These are phyloP conservation scores for Paraplagusia blochii DNA, from an alignment of 2,113 vertebrate species.

Conservation along the genomic window DNA sequence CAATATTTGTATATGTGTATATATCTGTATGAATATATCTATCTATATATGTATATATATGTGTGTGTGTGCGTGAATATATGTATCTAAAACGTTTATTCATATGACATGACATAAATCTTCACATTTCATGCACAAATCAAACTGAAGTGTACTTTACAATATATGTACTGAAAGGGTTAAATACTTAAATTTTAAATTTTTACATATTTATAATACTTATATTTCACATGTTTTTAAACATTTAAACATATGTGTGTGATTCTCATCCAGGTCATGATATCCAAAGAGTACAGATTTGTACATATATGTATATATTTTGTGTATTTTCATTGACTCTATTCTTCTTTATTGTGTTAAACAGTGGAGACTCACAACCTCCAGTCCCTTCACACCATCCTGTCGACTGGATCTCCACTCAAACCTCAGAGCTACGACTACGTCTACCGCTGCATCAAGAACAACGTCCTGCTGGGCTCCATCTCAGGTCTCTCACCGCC, in stretches of 20 bases:
- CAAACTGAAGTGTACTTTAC: too few species aligned
- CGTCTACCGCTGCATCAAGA: constrained; percentile 89
- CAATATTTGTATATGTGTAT: too few species aligned
- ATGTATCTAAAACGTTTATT: not conserved
- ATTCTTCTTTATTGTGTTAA: not conserved
- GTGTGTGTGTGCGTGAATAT: constrained; percentile 20
- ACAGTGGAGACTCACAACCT: constrained; percentile 88
- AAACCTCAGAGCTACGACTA: constrained; percentile 94
- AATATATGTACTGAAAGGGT: too few species aligned
- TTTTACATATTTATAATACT: too few species aligned
- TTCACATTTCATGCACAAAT: too few species aligned
- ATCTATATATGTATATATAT: too few species aligned
- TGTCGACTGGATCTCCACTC: constrained; percentile 92
- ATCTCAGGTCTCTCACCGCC: constrained; percentile 84
- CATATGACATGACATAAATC: not conserved
- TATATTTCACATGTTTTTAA: too few species aligned
- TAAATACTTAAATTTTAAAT: too few species aligned
- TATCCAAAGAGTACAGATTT: too few species aligned
- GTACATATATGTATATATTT: not conserved
- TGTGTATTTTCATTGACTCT: not conserved
- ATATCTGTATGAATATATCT: too few species aligned
- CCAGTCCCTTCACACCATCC: constrained; percentile 89
- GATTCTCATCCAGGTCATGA: too few species aligned
- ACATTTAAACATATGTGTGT: too few species aligned
- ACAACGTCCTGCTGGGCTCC: constrained; percentile 87